A percentile compares a stretch with the other conserved stretches of the same genome.
phyloP scores from a whole-genome alignment of 1,140 invertebrate genomes.

The Aphelenchoides fujianensis region DNA sequence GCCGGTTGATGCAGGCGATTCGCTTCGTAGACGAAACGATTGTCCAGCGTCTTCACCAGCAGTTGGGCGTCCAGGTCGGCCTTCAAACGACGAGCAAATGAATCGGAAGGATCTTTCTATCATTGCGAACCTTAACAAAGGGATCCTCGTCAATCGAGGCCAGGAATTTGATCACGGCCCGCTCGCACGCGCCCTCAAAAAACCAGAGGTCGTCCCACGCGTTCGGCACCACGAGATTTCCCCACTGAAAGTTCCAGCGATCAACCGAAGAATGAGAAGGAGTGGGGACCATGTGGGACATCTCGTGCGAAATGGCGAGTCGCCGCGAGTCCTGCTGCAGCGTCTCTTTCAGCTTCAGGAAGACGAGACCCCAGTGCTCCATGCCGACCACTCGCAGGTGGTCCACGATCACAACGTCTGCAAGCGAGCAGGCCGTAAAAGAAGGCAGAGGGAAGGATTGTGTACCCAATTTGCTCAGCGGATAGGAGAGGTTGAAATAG shows the following conservation, averaged over 20 bases:
- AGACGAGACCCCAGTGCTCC: constrained; percentile 26
- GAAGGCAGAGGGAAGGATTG: no score
- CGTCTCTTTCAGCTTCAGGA: not conserved
- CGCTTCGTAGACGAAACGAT: not conserved
- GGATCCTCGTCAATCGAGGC: constrained; percentile 12
- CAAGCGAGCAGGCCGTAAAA: no score
- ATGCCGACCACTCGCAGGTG: constrained; percentile 7
- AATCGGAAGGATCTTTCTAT: not conserved
- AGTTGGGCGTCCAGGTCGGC: not conserved
- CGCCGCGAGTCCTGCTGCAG: not conserved
- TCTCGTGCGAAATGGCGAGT: not conserved
- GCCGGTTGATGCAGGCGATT: not conserved
- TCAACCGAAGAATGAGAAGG: not conserved
- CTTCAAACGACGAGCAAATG: not conserved
- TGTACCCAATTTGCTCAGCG: constrained; percentile 20
- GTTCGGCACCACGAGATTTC: constrained; percentile 5
- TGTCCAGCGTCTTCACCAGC: constrained; percentile 6
- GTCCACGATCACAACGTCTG: constrained; percentile 20
- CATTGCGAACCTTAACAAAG: constrained; percentile 1
- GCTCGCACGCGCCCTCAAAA: not conserved
- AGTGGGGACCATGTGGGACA: not conserved
- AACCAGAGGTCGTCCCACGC: constrained; percentile 7
- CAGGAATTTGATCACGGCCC: not conserved
- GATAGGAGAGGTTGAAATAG: constrained; percentile 19
- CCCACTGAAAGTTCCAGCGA: not conserved